Conservation (phyloP, 2,797 vertebrate genomes). For the Philypnodon macrostomus region DNA sequence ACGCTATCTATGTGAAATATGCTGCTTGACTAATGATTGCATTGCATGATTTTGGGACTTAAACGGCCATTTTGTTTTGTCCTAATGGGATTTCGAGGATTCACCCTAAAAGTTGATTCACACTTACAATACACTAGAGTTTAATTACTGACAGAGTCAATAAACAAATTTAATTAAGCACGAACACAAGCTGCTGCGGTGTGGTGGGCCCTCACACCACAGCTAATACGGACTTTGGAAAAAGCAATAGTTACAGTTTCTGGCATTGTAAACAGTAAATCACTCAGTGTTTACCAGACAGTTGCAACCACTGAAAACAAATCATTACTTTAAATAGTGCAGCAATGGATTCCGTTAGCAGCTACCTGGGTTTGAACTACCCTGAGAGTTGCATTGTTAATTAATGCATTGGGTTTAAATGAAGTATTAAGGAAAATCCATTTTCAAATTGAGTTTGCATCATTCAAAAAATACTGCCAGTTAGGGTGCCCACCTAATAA, state of each 20-base stretch:
- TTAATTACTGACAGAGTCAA: constrained; percentile 53
- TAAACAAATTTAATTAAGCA: constrained; percentile 64
- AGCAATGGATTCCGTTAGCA: constrained; percentile 42
- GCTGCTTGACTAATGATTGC: constrained; percentile 7
- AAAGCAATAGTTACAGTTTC: constrained; percentile 21
- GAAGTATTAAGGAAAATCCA: constrained; percentile 25
- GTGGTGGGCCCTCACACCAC: constrained; percentile 14
- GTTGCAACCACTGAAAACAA: constrained; percentile 45
- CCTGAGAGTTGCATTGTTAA: constrained; percentile 13
- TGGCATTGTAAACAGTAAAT: constrained; percentile 49
- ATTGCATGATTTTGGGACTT: constrained; percentile 5
- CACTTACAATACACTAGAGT: constrained; percentile 39
- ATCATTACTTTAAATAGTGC: constrained; percentile 57
- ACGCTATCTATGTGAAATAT: too few species aligned
- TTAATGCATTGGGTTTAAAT: constrained; percentile 20
- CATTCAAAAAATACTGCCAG: constrained; percentile 19
- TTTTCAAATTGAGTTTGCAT: constrained; percentile 27
- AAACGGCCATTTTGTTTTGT: constrained; percentile 14
- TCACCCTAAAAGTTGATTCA: constrained; percentile 40
- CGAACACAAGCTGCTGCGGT: constrained; percentile 52
- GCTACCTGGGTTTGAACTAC: constrained; percentile 25
- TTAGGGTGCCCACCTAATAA: too few species aligned
- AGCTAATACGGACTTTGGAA: constrained; percentile 28
- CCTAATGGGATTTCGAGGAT: constrained; percentile 27
- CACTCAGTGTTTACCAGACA: constrained; percentile 50